Conservation (phyloP, 1,140 invertebrate species). For the Drosophila lacertosa region DNA sequence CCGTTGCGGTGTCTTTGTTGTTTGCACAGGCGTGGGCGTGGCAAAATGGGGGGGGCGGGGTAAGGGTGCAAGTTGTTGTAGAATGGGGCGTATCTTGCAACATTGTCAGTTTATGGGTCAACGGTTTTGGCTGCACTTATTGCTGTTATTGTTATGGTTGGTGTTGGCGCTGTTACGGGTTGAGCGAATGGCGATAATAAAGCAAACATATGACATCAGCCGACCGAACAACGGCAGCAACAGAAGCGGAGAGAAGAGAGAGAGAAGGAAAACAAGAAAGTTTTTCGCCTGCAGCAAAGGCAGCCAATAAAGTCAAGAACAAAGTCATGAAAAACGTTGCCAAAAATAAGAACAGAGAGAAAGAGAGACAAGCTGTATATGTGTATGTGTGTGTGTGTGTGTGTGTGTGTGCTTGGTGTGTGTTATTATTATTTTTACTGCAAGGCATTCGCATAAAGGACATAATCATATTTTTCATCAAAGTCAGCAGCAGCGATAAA, state of each 20-base stretch:
- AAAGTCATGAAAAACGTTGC: conserved; percentile 80
- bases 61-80: neutral
- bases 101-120: conserved; percentile 77
- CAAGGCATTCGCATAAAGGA: conserved; percentile 82
- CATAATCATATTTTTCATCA: conserved; percentile 83
- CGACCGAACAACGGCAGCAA: neutral
- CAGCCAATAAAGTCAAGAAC: conserved; percentile 77
- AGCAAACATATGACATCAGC: conserved; percentile 73
- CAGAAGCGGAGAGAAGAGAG: neutral
- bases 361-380: conserved; percentile 14
- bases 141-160: conserved; percentile 73
- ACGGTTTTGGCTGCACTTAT: conserved; percentile 70
- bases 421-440: conserved; percentile 83
- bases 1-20: neutral
- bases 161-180: conserved; percentile 57
- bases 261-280: conserved; percentile 24
- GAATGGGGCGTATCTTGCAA: conserved; percentile 55
- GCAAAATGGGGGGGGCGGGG: neutral
- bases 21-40: conserved; percentile 1
- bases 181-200: conserved; percentile 67
- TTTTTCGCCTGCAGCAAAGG: conserved; percentile 52
- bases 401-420: conserved; percentile 33
- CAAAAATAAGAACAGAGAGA: conserved; percentile 55
- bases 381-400: conserved; percentile 1
- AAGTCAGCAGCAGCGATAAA: conserved; percentile 81